phyloP scores from a whole-genome alignment of 2,113 vertebrate species.

The Phaetusa simplex region DNA sequence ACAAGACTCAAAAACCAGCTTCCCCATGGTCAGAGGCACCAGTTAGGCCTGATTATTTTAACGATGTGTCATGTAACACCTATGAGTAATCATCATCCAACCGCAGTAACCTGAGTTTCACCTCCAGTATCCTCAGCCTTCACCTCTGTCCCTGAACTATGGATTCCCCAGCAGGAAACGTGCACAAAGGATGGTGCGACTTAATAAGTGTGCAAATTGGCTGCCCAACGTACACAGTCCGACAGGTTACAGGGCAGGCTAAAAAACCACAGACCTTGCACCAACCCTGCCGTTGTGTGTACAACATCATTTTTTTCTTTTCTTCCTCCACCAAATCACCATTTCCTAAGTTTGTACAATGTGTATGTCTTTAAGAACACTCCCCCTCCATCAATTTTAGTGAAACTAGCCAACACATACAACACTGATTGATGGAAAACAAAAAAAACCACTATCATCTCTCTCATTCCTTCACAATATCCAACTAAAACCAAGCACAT shows the following conservation, averaged over 20 bases:
- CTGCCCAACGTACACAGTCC: neutral
- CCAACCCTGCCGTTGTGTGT: fast-evolving
- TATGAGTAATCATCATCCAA: neutral
- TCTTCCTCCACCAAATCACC: neutral
- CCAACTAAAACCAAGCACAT: neutral
- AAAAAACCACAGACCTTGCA: neutral
- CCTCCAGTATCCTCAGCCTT: neutral
- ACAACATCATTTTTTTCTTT: neutral
- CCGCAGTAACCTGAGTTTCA: neutral
- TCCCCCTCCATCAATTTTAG: neutral
- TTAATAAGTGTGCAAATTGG: neutral
- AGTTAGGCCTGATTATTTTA: neutral
- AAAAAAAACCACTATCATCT: neutral
- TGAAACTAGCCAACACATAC: neutral
- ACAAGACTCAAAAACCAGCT: neutral
- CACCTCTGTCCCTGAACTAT: neutral
- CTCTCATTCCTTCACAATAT: neutral
- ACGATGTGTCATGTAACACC: neutral
- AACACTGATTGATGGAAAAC: neutral
- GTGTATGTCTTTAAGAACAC: neutral
- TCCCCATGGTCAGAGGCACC: neutral
- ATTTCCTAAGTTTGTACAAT: neutral
- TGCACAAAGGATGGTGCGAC: neutral
- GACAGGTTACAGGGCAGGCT: neutral
- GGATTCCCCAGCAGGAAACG: neutral